phyloP scores from a whole-genome alignment of 2,888 invertebrate genomes.

The Microchrysa polita region DNA sequence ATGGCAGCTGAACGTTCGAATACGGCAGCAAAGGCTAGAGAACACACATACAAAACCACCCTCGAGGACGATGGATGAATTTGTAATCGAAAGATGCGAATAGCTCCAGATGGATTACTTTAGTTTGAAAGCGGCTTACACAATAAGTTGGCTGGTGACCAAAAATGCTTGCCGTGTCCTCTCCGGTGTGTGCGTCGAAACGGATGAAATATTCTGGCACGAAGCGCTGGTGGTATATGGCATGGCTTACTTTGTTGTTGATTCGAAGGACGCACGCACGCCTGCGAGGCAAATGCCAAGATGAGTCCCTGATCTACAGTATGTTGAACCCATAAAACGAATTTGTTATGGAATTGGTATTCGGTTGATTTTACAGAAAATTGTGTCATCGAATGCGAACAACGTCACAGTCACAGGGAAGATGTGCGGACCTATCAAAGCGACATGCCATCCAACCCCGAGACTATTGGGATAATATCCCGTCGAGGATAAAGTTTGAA shows the following conservation, averaged over 20 bases:
- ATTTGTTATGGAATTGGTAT: constrained; percentile 49
- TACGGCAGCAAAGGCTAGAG: too few species aligned
- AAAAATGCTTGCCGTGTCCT: not conserved
- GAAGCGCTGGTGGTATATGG: too few species aligned
- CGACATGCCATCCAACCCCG: constrained; percentile 12
- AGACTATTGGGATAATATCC: constrained; percentile 7
- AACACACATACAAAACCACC: too few species aligned
- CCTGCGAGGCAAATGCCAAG: constrained; percentile 29
- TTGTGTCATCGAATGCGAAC: constrained; percentile 41
- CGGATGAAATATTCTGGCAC: constrained; percentile 3
- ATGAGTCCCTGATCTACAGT: constrained; percentile 16
- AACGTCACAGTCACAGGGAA: too few species aligned
- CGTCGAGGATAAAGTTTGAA: not conserved
- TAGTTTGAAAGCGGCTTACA: constrained; percentile 14
- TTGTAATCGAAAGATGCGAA: constrained; percentile 48
- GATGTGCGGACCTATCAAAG: constrained; percentile 2
- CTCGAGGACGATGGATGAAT: constrained; percentile 46
- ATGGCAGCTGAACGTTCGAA: too few species aligned
- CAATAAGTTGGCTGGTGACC: not conserved
- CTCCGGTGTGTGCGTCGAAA: too few species aligned
- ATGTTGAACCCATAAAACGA: constrained; percentile 37
- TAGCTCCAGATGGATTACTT: constrained; percentile 24
- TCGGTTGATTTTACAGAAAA: constrained; percentile 47
- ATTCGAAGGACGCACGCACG: constrained; percentile 8
- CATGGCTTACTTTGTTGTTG: not conserved